These are phyloP conservation scores for Natator depressus DNA, from an alignment of 2,113 vertebrate species.

Conservation along the genomic window DNA sequence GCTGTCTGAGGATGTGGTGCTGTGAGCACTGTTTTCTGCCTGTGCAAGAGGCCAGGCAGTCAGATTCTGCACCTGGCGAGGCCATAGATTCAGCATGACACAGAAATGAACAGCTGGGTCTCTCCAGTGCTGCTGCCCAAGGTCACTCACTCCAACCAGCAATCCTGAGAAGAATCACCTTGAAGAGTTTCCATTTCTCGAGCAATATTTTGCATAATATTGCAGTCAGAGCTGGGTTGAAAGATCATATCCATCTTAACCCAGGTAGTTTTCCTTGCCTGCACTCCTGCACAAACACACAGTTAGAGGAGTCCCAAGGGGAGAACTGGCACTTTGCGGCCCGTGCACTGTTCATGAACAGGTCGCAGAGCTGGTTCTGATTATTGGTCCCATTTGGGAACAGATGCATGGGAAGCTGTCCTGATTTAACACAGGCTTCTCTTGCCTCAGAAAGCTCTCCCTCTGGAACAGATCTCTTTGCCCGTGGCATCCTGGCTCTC, in stretches of 20 bases:
- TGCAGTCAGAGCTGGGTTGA: neutral
- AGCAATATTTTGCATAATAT: neutral
- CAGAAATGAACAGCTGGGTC: too few relatives aligned
- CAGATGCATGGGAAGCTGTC: neutral
- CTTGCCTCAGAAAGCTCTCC: neutral
- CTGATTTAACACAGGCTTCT: neutral
- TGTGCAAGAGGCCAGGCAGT: neutral
- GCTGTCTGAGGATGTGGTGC: neutral
- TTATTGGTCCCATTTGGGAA: neutral
- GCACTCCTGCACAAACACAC: neutral
- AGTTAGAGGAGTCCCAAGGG: neutral
- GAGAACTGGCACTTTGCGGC: neutral
- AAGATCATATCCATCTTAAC: neutral
- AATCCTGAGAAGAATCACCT: neutral
- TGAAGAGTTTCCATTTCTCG: neutral
- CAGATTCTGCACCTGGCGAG: neutral
- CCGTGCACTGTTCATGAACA: neutral
- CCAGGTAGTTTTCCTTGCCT: neutral
- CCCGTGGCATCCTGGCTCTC: neutral
- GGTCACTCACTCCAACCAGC: neutral
- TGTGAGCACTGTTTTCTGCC: neutral
- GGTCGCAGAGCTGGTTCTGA: neutral
- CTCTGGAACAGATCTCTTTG: neutral
- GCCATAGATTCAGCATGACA: neutral
- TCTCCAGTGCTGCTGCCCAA: neutral